A percentile compares a stretch with the other conserved stretches of the same genome.
These are phyloP conservation scores for Sinohyriopsis cumingii DNA, from an alignment of 2,888 invertebrate species.

Conservation along the genomic window DNA sequence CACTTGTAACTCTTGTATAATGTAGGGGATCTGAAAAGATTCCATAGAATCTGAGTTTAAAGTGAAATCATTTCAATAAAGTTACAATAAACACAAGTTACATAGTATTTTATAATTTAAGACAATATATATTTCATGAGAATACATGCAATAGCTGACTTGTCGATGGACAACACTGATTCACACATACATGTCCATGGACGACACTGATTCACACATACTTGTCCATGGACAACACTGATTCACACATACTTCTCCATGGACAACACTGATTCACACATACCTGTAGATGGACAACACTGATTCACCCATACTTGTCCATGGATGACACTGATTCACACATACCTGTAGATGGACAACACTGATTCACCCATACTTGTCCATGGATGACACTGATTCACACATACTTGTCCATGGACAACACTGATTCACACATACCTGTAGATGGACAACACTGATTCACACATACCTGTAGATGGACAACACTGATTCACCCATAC, in stretches of 20 bases:
- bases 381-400: neutral
- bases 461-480: neutral
- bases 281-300: neutral
- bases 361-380: neutral
- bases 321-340: neutral
- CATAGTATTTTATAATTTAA: neutral
- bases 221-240: neutral
- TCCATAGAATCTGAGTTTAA: neutral
- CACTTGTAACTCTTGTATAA: constrained; percentile 87
- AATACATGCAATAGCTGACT: neutral
- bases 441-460: neutral
- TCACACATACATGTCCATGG: neutral
- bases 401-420: neutral
- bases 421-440: neutral
- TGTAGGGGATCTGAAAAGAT: constrained; percentile 80
- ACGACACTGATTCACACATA: neutral
- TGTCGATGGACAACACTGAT: neutral
- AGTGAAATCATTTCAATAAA: neutral
- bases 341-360: neutral
- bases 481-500: neutral
- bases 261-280: neutral
- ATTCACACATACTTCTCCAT: neutral
- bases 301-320: neutral
- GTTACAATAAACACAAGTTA: neutral
- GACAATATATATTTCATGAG: neutral